Conservation (phyloP, 2,888 invertebrate genomes). For the Chrysolina americana region DNA sequence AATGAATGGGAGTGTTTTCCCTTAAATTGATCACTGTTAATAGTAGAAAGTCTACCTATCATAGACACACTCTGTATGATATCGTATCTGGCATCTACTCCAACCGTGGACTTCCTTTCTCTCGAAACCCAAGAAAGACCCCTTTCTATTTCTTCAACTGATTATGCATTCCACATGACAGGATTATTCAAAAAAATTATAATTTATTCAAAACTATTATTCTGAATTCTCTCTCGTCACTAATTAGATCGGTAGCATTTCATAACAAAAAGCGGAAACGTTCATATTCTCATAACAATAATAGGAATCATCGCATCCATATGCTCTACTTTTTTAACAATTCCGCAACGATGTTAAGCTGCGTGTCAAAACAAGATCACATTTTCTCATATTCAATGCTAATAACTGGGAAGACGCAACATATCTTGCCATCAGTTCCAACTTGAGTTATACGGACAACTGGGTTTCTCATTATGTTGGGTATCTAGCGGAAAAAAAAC, state of each 20-base stretch:
- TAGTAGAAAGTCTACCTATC: too few species aligned
- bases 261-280: constrained; percentile 56
- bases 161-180: constrained; percentile 37
- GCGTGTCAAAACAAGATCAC: constrained; percentile 60
- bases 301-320: constrained; percentile 50
- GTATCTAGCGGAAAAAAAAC: constrained; percentile 9
- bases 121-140: constrained; percentile 35
- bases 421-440: constrained; percentile 31
- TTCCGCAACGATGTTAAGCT: constrained; percentile 55
- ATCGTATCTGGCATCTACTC: neutral
- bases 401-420: constrained; percentile 57
- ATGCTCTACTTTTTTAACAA: constrained; percentile 56
- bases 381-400: constrained; percentile 63
- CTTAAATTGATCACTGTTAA: too few species aligned
- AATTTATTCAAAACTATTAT: constrained; percentile 41
- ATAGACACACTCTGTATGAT: constrained; percentile 3
- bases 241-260: constrained; percentile 52
- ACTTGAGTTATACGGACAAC: constrained; percentile 12
- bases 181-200: constrained; percentile 39
- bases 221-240: constrained; percentile 37
- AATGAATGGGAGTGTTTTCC: too few species aligned
- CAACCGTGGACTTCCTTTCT: constrained; percentile 36
- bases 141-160: constrained; percentile 41
- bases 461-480: neutral
- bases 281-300: constrained; percentile 55